Conservation (phyloP, 2,888 invertebrate genomes). For the Blera fallax region DNA sequence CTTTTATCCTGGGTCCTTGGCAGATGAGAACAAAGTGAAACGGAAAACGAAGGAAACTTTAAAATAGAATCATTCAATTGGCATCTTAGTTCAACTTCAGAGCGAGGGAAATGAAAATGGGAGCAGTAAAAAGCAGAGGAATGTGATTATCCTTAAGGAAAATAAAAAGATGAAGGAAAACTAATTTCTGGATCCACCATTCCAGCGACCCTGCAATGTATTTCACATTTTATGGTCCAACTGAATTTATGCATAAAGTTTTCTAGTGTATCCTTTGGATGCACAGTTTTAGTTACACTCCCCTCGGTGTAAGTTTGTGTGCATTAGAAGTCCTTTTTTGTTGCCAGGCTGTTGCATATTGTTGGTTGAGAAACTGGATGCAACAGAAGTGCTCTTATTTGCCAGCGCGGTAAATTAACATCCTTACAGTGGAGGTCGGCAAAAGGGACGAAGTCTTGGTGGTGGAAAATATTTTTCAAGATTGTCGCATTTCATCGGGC, state of each 20-base stretch:
- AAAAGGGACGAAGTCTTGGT: too few relatives aligned
- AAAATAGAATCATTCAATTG: slow-evolving; percentile 42
- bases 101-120: background rate
- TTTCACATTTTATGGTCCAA: slow-evolving; percentile 23
- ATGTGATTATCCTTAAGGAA: background rate
- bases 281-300: background rate
- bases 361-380: background rate
- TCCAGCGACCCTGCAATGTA: slow-evolving; percentile 12
- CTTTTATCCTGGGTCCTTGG: background rate
- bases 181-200: slow-evolving; percentile 31
- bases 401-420: background rate
- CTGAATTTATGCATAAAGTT: slow-evolving; percentile 54
- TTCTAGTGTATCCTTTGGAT: slow-evolving; percentile 5
- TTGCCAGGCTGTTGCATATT: slow-evolving; percentile 2
- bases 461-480: too few relatives aligned
- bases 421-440: too few relatives aligned
- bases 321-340: background rate
- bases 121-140: background rate
- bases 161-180: background rate
- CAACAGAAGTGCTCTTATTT: background rate
- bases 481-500: too few relatives aligned
- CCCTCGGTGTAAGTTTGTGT: background rate
- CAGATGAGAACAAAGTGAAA: background rate
- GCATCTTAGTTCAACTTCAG: slow-evolving; percentile 14
- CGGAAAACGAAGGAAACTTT: background rate